Evolutionary conservation across 2,888 invertebrate genomes (phyloP).

Genomic region (Pseudolycoriella hygida): DNA sequence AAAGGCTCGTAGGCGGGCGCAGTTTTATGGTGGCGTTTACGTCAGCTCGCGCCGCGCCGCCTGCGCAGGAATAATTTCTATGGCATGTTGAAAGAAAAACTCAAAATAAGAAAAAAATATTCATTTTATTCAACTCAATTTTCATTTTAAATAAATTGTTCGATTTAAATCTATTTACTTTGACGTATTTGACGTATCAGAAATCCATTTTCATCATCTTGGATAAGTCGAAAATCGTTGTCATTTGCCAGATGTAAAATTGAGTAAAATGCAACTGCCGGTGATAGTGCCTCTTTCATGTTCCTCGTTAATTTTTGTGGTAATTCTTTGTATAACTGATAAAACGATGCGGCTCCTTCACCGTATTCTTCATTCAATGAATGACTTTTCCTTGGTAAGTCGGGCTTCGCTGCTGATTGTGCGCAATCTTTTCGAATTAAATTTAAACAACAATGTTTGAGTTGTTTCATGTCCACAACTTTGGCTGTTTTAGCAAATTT

Average conservation of each 20-base stretch:
- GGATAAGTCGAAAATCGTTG: slow-evolving; percentile 37
- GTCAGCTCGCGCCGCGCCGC: too few species aligned
- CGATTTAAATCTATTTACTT: too few species aligned
- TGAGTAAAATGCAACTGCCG: slow-evolving; percentile 62
- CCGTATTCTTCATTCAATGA: slow-evolving; percentile 17
- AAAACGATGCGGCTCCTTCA: slow-evolving; percentile 34
- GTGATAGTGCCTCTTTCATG: slow-evolving; percentile 56
- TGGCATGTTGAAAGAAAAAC: too few species aligned
- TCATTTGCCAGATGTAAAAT: slow-evolving; percentile 75
- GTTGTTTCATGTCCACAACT: slow-evolving; percentile 67
- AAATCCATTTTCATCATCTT: neutral
- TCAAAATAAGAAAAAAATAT: too few species aligned
- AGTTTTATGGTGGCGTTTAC: too few species aligned
- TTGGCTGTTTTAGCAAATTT: slow-evolving; percentile 70
- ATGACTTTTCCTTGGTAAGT: slow-evolving; percentile 11
- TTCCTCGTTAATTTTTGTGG: slow-evolving; percentile 37
- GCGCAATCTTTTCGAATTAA: slow-evolving; percentile 30
- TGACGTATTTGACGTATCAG: neutral
- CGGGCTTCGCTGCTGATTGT: slow-evolving; percentile 12
- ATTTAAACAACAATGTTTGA: slow-evolving; percentile 61
- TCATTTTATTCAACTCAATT: too few species aligned
- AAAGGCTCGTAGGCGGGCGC: too few species aligned
- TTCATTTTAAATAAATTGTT: too few species aligned
- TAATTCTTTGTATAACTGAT: slow-evolving; percentile 35
- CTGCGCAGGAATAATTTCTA: too few species aligned